Conservation (phyloP, 2,113 vertebrate genomes). For the Porphyrio hochstetteri region DNA sequence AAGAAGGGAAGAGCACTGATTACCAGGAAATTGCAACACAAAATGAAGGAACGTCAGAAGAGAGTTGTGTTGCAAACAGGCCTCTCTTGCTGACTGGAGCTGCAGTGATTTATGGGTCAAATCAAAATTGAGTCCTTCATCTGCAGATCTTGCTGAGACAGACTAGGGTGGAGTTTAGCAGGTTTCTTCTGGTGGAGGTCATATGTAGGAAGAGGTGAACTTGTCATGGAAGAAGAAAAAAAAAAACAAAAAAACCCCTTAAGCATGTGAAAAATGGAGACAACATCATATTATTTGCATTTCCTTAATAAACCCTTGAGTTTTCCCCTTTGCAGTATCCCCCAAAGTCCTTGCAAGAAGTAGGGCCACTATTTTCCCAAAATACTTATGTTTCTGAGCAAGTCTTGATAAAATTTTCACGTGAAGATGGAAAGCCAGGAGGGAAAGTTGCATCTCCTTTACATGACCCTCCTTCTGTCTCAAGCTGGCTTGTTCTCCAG, state of each 20-base stretch:
- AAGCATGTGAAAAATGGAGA: not conserved
- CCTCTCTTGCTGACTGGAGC: not conserved
- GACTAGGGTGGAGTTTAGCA: not conserved
- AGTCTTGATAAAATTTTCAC: not conserved
- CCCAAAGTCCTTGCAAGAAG: not conserved
- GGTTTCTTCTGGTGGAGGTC: not conserved
- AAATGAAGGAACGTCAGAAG: slow-evolving; percentile 2
- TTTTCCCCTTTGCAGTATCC: not conserved
- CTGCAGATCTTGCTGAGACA: not conserved
- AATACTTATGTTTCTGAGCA: not conserved
- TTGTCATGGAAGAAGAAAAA: not conserved
- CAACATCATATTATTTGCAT: not conserved
- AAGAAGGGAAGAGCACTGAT: slow-evolving; percentile 54
- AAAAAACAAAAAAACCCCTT: not conserved
- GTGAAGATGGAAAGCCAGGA: not conserved
- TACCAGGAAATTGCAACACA: slow-evolving; percentile 49
- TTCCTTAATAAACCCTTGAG: not conserved
- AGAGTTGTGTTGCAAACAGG: not conserved
- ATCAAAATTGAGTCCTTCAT: not conserved
- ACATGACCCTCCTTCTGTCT: not conserved
- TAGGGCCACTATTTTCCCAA: not conserved
- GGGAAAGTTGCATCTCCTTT: not conserved
- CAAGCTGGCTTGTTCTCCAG: not conserved
- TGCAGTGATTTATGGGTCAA: not conserved
- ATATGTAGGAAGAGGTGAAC: not conserved